These are phyloP conservation scores for Trissonchulus sp. DNA, from an alignment of 2,888 invertebrate species.

Conservation along the genomic window DNA sequence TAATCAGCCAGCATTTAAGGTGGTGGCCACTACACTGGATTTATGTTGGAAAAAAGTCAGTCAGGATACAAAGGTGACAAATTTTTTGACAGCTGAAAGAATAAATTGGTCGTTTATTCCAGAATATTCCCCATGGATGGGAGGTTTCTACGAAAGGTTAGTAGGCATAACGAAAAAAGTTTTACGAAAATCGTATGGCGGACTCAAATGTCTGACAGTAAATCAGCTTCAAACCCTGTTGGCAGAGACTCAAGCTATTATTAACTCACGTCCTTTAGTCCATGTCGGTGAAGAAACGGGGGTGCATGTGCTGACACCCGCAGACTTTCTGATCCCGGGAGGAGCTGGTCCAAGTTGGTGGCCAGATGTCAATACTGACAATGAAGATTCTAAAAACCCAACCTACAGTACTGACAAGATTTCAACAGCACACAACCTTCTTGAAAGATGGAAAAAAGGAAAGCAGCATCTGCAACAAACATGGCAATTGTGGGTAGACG, in stretches of 20 bases:
- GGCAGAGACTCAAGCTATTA: slow-evolving; percentile 28
- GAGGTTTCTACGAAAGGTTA: slow-evolving; percentile 20
- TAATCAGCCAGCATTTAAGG: slow-evolving; percentile 53
- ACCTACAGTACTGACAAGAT: no score
- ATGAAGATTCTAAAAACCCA: not conserved
- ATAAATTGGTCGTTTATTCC: slow-evolving; percentile 28
- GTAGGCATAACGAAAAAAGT: slow-evolving; percentile 23
- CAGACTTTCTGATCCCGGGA: not conserved
- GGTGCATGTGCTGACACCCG: no score
- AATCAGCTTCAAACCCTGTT: slow-evolving; percentile 16
- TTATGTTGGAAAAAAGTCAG: not conserved
- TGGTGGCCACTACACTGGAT: no score
- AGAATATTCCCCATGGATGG: slow-evolving; percentile 28
- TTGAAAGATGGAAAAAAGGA: not conserved
- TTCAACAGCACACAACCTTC: no score
- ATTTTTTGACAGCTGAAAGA: slow-evolving; percentile 16
- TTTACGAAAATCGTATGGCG: slow-evolving; percentile 24
- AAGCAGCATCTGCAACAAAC: not conserved
- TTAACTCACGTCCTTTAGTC: slow-evolving; percentile 28
- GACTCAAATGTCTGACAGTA: slow-evolving; percentile 23
- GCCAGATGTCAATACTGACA: not conserved
- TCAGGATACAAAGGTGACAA: not conserved
- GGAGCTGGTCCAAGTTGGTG: no score
- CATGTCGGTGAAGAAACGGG: not conserved
- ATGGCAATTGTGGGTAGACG: slow-evolving; percentile 19